Conservation (phyloP, 2,888 invertebrate genomes). For the Pterostichus niger region DNA sequence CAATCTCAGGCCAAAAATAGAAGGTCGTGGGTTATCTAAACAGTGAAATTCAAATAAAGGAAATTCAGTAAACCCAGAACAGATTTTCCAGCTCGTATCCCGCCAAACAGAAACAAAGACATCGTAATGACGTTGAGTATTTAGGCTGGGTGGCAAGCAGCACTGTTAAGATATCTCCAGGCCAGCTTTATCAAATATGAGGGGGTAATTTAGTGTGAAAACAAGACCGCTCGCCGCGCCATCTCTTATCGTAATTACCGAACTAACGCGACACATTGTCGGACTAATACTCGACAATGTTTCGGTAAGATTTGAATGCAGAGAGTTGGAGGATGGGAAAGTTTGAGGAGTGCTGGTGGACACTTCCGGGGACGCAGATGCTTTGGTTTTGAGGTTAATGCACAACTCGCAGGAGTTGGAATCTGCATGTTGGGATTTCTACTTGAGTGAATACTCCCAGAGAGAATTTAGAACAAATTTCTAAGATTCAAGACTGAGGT, state of each 20-base stretch:
- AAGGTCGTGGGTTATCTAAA: slow-evolving; percentile 25
- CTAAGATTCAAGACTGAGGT: no score
- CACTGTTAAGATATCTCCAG: slow-evolving; percentile 52
- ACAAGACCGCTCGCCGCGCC: slow-evolving; percentile 10
- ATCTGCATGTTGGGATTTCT: slow-evolving; percentile 5
- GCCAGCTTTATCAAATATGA: slow-evolving; percentile 40
- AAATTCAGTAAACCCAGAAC: slow-evolving; percentile 12
- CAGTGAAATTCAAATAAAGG: slow-evolving; percentile 38
- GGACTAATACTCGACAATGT: neutral
- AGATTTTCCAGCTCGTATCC: neutral
- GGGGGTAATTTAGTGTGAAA: slow-evolving; percentile 39
- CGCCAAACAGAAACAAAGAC: slow-evolving; percentile 36
- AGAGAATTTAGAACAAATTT: no score
- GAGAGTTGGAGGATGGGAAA: neutral
- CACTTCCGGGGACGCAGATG: slow-evolving; percentile 36
- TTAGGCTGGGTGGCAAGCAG: slow-evolving; percentile 8
- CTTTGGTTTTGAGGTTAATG: slow-evolving; percentile 31
- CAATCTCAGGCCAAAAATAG: neutral
- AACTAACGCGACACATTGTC: slow-evolving; percentile 42
- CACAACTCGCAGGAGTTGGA: neutral
- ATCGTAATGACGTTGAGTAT: slow-evolving; percentile 22
- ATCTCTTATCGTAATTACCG: slow-evolving; percentile 44
- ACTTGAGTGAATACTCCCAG: slow-evolving; percentile 15
- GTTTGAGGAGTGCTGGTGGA: slow-evolving; percentile 42
- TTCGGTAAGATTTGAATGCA: no score